A percentile compares a stretch with the other conserved stretches of the same genome.
Conservation (phyloP, 1,140 invertebrate genomes). For the Caenorhabditis tropicalis region DNA sequence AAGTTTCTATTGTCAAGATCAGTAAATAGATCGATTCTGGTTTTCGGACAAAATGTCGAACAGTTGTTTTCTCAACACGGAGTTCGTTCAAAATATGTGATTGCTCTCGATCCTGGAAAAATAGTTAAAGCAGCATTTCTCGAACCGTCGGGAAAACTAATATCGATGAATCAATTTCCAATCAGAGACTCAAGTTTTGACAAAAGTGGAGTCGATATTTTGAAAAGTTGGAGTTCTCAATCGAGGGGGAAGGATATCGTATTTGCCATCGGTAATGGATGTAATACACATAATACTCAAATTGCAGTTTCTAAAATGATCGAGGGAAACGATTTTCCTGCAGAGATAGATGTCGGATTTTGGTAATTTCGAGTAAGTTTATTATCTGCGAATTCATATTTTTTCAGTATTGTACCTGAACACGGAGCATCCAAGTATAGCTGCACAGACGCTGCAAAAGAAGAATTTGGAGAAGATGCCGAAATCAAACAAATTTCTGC, state of each 20-base stretch:
- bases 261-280: constrained; percentile 87
- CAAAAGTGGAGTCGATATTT: not conserved
- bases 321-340: constrained; percentile 74
- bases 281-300: constrained; percentile 86
- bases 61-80: constrained; percentile 82
- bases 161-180: not conserved
- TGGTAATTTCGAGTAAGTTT: constrained; percentile 69
- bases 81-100: constrained; percentile 80
- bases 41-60: constrained; percentile 85
- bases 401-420: constrained; percentile 83
- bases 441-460: constrained; percentile 81
- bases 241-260: constrained; percentile 76
- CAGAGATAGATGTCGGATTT: constrained; percentile 76
- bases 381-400: not conserved
- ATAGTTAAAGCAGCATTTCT: constrained; percentile 82
- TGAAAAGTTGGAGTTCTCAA: not conserved
- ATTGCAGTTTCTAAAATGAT: constrained; percentile 79
- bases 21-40: constrained; percentile 82
- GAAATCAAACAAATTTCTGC: constrained; percentile 81
- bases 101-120: constrained; percentile 87
- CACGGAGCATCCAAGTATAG: constrained; percentile 89
- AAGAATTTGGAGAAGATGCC: constrained; percentile 85
- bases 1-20: constrained; percentile 73
- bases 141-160: constrained; percentile 77
- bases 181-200: not conserved